A percentile compares a stretch with the other conserved stretches of the same genome.
Evolutionary conservation across 2,113 vertebrate species (phyloP).

Genomic region (Naja naja): DNA sequence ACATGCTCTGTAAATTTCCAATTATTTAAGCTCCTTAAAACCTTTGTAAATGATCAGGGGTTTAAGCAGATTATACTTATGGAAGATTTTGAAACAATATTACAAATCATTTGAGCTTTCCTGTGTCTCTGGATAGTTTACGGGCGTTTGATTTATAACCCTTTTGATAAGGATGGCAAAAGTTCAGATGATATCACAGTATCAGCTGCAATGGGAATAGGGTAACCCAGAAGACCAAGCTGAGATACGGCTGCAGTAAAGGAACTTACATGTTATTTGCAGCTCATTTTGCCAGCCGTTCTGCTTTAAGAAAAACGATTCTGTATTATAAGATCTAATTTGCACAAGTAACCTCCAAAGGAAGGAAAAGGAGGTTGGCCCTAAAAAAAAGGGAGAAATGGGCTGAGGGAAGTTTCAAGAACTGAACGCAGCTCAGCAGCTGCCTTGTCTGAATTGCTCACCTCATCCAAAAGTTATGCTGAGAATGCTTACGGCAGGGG

Average conservation of each 20-base stretch:
- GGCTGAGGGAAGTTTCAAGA: not conserved
- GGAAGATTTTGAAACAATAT: not conserved
- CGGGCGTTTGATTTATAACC: not conserved
- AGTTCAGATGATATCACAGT: not conserved
- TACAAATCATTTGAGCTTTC: not conserved
- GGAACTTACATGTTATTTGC: not conserved
- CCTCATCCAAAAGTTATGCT: conserved; percentile 23
- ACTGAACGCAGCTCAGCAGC: conserved; percentile 7
- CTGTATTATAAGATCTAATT: rapidly evolving
- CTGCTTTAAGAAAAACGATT: not conserved
- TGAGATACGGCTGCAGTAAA: not conserved
- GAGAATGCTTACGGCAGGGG: conserved; percentile 32
- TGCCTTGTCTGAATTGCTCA: conserved; percentile 18
- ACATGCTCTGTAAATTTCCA: conserved; percentile 16
- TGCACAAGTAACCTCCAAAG: not conserved
- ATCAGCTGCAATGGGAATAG: not conserved
- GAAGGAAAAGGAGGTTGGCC: not conserved
- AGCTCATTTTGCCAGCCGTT: not conserved
- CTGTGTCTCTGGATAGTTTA: not conserved
- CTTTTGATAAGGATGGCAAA: not conserved
- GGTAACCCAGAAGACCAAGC: not conserved
- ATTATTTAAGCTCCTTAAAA: conserved; percentile 23
- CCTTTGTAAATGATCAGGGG: conserved; percentile 1
- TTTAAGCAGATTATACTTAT: conserved; percentile 9
- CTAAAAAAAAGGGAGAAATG: not conserved